A percentile compares a stretch with the other conserved stretches of the same genome.
These are phyloP conservation scores for Chlamydotis undulata DNA, from an alignment of 2,113 vertebrate species.

Conservation along the genomic window DNA sequence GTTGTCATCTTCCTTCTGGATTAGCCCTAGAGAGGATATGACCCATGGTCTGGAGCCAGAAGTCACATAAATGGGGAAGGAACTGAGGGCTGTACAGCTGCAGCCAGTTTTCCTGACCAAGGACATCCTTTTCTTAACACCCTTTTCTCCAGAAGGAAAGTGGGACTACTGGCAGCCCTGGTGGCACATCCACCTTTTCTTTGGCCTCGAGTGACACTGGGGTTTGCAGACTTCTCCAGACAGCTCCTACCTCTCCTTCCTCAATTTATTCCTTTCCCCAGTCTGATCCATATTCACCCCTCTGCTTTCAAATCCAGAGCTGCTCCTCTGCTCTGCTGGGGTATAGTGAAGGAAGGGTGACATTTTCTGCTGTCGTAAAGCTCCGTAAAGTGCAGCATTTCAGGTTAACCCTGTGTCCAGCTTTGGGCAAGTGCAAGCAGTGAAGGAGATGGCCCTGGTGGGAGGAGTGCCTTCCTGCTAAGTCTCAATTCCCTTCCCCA, in stretches of 20 bases:
- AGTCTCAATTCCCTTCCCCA: background rate
- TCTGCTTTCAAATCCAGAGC: background rate
- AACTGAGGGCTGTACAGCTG: background rate
- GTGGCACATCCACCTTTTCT: background rate
- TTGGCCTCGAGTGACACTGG: background rate
- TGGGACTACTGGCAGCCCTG: background rate
- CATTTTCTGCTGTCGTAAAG: background rate
- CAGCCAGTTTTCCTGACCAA: background rate
- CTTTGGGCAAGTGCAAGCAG: background rate
- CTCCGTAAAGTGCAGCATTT: background rate
- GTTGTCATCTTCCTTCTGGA: conserved; percentile 63
- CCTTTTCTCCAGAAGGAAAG: background rate
- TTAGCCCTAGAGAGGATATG: conserved; percentile 51
- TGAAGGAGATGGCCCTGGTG: background rate
- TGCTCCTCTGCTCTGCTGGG: background rate
- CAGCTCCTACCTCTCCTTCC: background rate
- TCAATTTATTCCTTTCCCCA: background rate
- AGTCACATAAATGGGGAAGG: conserved; percentile 5
- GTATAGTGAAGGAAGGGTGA: background rate
- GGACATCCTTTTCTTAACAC: background rate
- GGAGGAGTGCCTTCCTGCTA: background rate
- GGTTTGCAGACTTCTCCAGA: background rate
- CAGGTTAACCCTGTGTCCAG: background rate
- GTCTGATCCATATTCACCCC: background rate
- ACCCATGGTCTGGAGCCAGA: conserved; percentile 55